Evolutionary conservation across 2,797 vertebrate species (phyloP).

Genomic region (Luscinia megarhynchos): DNA sequence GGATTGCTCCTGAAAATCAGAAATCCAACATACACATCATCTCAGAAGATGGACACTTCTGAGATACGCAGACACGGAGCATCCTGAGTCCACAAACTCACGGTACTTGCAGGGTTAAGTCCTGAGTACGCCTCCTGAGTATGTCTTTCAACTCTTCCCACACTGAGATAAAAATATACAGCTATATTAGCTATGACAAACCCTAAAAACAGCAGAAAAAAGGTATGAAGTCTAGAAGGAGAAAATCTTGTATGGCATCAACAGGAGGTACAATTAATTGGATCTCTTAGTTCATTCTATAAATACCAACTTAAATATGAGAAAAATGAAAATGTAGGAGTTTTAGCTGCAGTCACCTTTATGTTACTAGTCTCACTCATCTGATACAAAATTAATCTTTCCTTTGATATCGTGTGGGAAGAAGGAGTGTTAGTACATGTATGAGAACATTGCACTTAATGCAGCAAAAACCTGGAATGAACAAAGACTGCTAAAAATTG

Average conservation of each 20-base stretch:
- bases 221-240: slow-evolving; percentile 4
- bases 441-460: neutral
- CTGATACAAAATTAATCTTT: slow-evolving; percentile 46
- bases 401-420: slow-evolving; percentile 20
- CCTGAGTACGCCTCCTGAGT: neutral
- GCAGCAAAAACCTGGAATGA: slow-evolving; percentile 18
- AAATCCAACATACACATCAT: neutral
- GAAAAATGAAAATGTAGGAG: slow-evolving; percentile 57
- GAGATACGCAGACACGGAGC: neutral
- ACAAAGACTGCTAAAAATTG: slow-evolving; percentile 27
- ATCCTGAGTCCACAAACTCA: neutral
- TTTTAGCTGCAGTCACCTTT: slow-evolving; percentile 39
- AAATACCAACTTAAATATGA: slow-evolving; percentile 43
- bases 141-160: slow-evolving; percentile 63
- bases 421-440: neutral
- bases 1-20: neutral
- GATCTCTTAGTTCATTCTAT: slow-evolving; percentile 53
- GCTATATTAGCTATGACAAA: slow-evolving; percentile 42
- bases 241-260: slow-evolving; percentile 52
- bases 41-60: neutral
- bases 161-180: slow-evolving; percentile 58
- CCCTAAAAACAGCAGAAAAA: slow-evolving; percentile 14
- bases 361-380: slow-evolving; percentile 37
- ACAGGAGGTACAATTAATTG: slow-evolving; percentile 65
- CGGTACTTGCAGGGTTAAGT: slow-evolving; percentile 15